Base-by-base conservation (phyloP, 2,888 invertebrate genomes). In the Cloeon dipterum region DNA sequence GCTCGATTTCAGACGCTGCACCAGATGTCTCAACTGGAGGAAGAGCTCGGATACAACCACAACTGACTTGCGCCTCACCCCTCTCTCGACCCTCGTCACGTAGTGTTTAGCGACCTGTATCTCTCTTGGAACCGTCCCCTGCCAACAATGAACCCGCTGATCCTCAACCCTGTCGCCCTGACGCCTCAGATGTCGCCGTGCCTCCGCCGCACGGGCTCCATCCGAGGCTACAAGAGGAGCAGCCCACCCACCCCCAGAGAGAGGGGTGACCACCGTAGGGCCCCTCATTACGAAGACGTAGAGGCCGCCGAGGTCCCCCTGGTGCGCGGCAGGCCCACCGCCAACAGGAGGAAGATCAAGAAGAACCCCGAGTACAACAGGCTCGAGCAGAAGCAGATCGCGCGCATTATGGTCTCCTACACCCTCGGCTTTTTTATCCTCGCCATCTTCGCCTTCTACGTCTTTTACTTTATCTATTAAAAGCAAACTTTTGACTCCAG, bases 331-430 rank as follows among this genome's bases (percentile, higher is more conserved):
- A 29, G 29, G 16, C 16, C 29, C 5, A 29, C n/a, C n/a, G n/a
- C n/a, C n/a, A n/a, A n/a, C n/a, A n/a, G n/a, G n/a, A n/a, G n/a
- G n/a, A n/a, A n/a, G n/a, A n/a, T n/a, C n/a, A 29, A 29, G 16
- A 16, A 29, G 16, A 7, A 7, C 8, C 29, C n/a, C n/a, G 29
- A n/a, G n/a, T 29, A 29, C n/a, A 29, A 16, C 16, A 29, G 29
- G 14, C 16, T 14, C n/a, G 29, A 29, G 16, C 29, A 29, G 16
- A 29, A 29, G 18, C 18, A 25, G 5, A 37, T 65, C 42, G 54
- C 61, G 17, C 56, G 58, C 49, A 57, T 65, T 43, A 57, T 70
- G 48, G 62, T 71, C 45, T 61, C 65, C 41, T 62, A 68, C 48
- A 65, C 65, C 21, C 52, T 63, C 38, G 60, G 62, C 26, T 65